Evolutionary conservation across 2,797 vertebrate genomes (phyloP).

Genomic region (Macropus fuliginosus): DNA sequence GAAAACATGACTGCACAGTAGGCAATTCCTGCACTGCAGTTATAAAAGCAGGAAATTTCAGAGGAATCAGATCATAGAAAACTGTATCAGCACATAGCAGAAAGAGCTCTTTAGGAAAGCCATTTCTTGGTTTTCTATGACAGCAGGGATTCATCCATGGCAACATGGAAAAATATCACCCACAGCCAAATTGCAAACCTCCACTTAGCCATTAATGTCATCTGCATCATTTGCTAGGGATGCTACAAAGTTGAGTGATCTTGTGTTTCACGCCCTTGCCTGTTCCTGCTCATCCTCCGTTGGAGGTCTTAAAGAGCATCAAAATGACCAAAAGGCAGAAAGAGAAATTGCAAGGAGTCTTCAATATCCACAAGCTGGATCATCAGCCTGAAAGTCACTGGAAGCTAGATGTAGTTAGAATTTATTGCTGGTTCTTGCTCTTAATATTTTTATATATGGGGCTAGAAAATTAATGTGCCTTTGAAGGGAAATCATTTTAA

Average conservation of each 20-base stretch:
- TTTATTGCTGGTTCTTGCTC: constrained; percentile 18
- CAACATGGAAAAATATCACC: background rate
- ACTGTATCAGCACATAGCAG: background rate
- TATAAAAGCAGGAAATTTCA: constrained; percentile 1
- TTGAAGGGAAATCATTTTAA: constrained; percentile 23
- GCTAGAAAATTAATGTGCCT: constrained; percentile 38
- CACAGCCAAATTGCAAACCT: constrained; percentile 26
- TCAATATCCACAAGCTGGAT: background rate
- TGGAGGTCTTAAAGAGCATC: constrained; percentile 28
- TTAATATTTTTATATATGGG: constrained; percentile 42
- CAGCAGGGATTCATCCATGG: background rate
- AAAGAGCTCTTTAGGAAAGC: background rate
- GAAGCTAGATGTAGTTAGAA: constrained; percentile 30
- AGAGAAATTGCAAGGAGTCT: constrained; percentile 39
- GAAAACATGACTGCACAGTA: constrained; percentile 26
- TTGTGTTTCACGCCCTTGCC: background rate
- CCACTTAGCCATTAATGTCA: constrained; percentile 6
- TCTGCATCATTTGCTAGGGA: constrained; percentile 28
- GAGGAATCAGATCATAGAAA: background rate
- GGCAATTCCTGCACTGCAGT: constrained; percentile 15
- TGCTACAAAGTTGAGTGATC: background rate
- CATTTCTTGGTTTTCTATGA: constrained; percentile 10
- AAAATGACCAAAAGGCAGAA: background rate
- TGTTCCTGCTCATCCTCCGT: background rate
- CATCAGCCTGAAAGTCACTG: background rate